Conservation (phyloP, 1,140 invertebrate genomes). For the Zaprionus kolodkinae region DNA sequence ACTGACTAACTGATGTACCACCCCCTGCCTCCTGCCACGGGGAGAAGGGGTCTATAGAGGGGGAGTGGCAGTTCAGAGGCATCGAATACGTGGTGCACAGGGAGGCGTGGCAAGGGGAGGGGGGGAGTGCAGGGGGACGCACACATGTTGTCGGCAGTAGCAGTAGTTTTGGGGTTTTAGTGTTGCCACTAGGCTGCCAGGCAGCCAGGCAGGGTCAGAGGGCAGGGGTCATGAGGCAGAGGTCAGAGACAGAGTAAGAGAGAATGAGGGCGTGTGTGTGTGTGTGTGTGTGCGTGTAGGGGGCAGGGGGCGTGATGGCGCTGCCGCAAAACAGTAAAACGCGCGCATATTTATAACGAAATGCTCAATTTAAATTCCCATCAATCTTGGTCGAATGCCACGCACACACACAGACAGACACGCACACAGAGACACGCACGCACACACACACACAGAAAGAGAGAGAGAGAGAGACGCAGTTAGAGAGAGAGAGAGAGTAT, state of each 20-base stretch:
- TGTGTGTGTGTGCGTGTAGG: background rate
- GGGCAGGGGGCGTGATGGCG: slow-evolving; percentile 26
- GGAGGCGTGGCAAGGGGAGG: background rate
- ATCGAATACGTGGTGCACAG: background rate
- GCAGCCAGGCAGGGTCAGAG: background rate
- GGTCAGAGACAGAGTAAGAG: background rate
- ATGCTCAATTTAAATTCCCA: slow-evolving; percentile 83
- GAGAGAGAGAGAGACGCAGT: background rate
- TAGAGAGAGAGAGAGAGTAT: background rate
- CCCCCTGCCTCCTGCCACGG: background rate
- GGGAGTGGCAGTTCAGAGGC: background rate
- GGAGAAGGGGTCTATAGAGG: too few relatives aligned
- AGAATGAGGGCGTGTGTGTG: background rate
- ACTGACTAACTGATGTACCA: slow-evolving; percentile 28
- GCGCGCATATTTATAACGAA: slow-evolving; percentile 82
- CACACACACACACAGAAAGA: slow-evolving; percentile 18
- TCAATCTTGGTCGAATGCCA: slow-evolving; percentile 76
- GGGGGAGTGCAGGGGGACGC: background rate
- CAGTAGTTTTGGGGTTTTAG: slow-evolving; percentile 19
- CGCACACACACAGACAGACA: slow-evolving; percentile 37
- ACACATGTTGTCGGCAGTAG: slow-evolving; percentile 19
- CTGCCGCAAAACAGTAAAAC: slow-evolving; percentile 78
- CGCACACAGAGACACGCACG: slow-evolving; percentile 20
- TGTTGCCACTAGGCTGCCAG: background rate
- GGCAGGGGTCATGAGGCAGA: background rate